These are phyloP conservation scores for Watsonalla cultraria DNA, from an alignment of 2,888 invertebrate genomes.

Conservation along the genomic window DNA sequence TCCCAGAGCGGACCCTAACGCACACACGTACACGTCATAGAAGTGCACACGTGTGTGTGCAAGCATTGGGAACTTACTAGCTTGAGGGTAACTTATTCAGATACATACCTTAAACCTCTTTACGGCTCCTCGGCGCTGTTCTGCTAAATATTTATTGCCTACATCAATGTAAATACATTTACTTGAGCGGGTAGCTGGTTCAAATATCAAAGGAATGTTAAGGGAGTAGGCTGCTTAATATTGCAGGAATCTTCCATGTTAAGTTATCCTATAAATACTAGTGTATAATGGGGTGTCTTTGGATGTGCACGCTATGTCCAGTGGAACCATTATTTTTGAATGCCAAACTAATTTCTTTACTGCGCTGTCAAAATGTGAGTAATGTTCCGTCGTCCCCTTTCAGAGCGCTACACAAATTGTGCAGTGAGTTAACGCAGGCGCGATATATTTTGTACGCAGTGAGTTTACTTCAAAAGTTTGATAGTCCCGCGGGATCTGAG, in stretches of 20 bases:
- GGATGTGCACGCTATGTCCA: too few relatives aligned
- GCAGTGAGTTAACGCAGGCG: background rate
- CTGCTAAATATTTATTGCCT: too few relatives aligned
- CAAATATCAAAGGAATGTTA: too few relatives aligned
- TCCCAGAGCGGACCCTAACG: slow-evolving; percentile 39
- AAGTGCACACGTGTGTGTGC: slow-evolving; percentile 14
- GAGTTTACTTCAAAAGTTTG: slow-evolving; percentile 26
- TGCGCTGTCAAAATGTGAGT: background rate
- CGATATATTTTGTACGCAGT: background rate
- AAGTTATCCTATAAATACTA: too few relatives aligned
- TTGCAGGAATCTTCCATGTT: too few relatives aligned
- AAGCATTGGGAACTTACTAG: slow-evolving; percentile 4
- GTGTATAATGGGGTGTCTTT: too few relatives aligned
- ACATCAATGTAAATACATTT: too few relatives aligned
- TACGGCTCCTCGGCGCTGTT: too few relatives aligned
- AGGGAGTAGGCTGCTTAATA: too few relatives aligned
- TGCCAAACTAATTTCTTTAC: background rate
- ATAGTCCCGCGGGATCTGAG: slow-evolving; percentile 46
- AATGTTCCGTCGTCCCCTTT: background rate
- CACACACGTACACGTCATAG: slow-evolving; percentile 14
- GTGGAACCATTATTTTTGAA: too few relatives aligned
- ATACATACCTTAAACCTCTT: background rate
- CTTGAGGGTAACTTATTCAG: background rate
- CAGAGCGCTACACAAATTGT: background rate
- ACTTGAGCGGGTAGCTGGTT: too few relatives aligned